phyloP scores from a whole-genome alignment of 1,140 invertebrate species.

The Solenopsis fugax region DNA sequence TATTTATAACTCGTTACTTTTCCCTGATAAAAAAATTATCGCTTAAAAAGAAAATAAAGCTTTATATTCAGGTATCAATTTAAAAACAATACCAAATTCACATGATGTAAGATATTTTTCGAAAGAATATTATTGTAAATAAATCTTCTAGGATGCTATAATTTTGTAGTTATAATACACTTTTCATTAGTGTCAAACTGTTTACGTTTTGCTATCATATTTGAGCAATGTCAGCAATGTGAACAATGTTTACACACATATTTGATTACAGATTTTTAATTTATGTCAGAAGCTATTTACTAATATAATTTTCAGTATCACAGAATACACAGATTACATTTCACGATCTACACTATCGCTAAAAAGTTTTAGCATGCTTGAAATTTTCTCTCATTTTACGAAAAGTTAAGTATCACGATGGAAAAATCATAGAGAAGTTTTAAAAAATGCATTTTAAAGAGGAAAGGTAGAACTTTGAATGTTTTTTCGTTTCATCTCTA shows the following conservation, averaged over 20 bases:
- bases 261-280: not conserved
- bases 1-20: too few species aligned
- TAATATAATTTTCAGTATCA: not conserved
- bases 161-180: not conserved
- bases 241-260: slow-evolving; percentile 3
- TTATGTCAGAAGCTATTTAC: not conserved
- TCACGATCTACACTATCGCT: too few species aligned
- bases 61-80: not conserved
- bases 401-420: too few species aligned
- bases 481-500: too few species aligned
- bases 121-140: not conserved
- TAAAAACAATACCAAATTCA: not conserved
- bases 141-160: not conserved
- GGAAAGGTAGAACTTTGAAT: too few species aligned
- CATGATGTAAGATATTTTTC: not conserved
- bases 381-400: too few species aligned
- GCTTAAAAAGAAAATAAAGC: not conserved
- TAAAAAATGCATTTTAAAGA: too few species aligned
- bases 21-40: not conserved
- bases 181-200: not conserved
- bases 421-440: too few species aligned
- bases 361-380: too few species aligned
- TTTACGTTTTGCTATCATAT: not conserved
- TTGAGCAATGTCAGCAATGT: not conserved
- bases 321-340: too few species aligned